A percentile compares a stretch with the other conserved stretches of the same genome.
phyloP scores from a whole-genome alignment of 2,797 vertebrate genomes.

The Gobionotothen gibberifrons region DNA sequence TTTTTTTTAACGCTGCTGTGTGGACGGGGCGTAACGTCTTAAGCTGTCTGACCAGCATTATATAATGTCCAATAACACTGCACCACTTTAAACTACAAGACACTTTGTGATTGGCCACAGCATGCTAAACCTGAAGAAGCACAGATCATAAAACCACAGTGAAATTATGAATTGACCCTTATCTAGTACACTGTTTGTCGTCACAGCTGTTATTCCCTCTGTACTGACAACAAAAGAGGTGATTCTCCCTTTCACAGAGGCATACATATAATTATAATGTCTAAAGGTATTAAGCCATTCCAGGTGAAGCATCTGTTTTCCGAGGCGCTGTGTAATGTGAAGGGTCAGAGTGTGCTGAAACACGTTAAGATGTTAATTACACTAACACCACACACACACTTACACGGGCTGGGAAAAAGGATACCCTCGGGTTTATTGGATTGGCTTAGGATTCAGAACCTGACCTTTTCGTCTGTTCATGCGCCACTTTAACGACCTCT shows the following conservation, averaged over 20 bases:
- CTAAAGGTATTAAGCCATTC: slow-evolving; percentile 57
- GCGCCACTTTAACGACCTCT: slow-evolving; percentile 41
- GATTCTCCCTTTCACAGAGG: slow-evolving; percentile 19
- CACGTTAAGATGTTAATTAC: slow-evolving; percentile 76
- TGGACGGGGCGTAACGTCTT: no score
- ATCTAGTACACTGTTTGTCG: slow-evolving; percentile 4
- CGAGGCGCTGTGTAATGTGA: slow-evolving; percentile 63
- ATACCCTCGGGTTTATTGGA: slow-evolving; percentile 71
- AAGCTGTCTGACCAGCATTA: slow-evolving; percentile 24
- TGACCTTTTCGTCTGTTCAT: slow-evolving; percentile 65
- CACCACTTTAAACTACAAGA: slow-evolving; percentile 29
- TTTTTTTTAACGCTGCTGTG: no score
- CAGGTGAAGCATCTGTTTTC: slow-evolving; percentile 77
- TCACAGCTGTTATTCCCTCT: slow-evolving; percentile 8
- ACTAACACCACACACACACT: slow-evolving; percentile 51
- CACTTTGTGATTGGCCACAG: slow-evolving; percentile 30
- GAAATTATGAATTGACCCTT: background rate
- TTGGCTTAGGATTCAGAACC: slow-evolving; percentile 65
- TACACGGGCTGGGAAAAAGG: slow-evolving; percentile 68
- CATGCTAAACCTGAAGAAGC: slow-evolving; percentile 31
- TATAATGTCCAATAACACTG: slow-evolving; percentile 20
- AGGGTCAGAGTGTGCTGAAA: slow-evolving; percentile 72
- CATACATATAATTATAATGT: slow-evolving; percentile 28
- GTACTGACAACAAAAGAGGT: slow-evolving; percentile 17
- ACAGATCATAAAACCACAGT: slow-evolving; percentile 28